Evolutionary conservation across 2,797 vertebrate genomes (phyloP).

Genomic region (Hyperoplus immaculatus): DNA sequence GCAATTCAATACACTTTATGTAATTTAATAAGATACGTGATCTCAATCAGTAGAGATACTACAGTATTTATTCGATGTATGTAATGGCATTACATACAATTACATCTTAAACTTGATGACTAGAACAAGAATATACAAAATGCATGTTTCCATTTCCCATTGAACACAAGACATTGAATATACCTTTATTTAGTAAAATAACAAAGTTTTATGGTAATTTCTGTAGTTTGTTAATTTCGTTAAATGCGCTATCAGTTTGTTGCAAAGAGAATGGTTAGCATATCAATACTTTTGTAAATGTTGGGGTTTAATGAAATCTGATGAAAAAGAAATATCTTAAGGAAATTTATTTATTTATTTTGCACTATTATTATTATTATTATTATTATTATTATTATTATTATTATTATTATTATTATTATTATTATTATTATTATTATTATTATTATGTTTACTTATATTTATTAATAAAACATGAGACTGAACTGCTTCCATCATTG

Average conservation of each 20-base stretch:
- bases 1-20: not conserved
- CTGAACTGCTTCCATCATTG: constrained; percentile 11
- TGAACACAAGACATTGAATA: not conserved
- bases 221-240: not conserved
- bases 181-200: not conserved
- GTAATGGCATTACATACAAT: not conserved
- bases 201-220: not conserved
- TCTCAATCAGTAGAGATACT: not conserved
- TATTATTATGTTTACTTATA: no score
- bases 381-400: no score
- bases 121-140: not conserved
- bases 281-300: not conserved
- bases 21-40: not conserved
- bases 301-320: not conserved
- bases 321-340: not conserved
- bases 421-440: no score
- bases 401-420: no score
- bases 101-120: not conserved
- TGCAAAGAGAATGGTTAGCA: not conserved
- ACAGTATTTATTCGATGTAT: not conserved
- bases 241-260: not conserved
- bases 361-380: not conserved
- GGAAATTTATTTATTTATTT: not conserved
- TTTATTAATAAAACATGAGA: not conserved
- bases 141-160: not conserved